phyloP scores from a whole-genome alignment of 1,140 invertebrate species.

The Hermatobates lingyangjiaoensis region DNA sequence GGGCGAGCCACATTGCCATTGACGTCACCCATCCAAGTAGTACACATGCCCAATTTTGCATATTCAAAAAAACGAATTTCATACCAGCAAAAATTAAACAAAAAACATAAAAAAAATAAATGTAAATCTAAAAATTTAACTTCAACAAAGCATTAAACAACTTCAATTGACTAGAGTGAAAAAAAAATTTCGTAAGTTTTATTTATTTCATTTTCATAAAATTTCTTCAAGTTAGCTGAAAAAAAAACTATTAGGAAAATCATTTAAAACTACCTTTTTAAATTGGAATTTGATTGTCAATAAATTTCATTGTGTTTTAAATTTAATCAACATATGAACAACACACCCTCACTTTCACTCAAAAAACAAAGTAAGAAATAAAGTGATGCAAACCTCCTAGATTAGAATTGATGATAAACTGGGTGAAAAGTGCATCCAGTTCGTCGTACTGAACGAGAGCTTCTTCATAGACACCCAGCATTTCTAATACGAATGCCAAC shows the following conservation, averaged over 20 bases:
- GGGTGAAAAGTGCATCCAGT: constrained; percentile 87
- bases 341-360: too few species aligned
- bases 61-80: background rate
- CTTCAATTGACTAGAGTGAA: background rate
- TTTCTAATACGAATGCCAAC: constrained; percentile 84
- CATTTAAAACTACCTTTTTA: too few species aligned
- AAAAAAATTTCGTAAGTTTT: background rate
- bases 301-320: too few species aligned
- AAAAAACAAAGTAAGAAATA: too few species aligned
- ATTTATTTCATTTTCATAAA: too few species aligned
- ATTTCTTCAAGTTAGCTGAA: too few species aligned
- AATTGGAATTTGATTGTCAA: too few species aligned
- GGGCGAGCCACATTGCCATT: too few species aligned
- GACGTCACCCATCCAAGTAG: background rate
- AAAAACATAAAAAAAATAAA: background rate
- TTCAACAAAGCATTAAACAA: background rate
- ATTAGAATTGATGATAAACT: constrained; percentile 84
- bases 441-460: constrained; percentile 94
- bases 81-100: background rate
- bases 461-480: constrained; percentile 83
- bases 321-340: too few species aligned
- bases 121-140: background rate
- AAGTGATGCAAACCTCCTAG: constrained; percentile 42
- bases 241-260: too few species aligned
- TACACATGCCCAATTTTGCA: background rate